Evolutionary conservation across 1,140 invertebrate species (phyloP).

Genomic region (Saxidomus purpurata): DNA sequence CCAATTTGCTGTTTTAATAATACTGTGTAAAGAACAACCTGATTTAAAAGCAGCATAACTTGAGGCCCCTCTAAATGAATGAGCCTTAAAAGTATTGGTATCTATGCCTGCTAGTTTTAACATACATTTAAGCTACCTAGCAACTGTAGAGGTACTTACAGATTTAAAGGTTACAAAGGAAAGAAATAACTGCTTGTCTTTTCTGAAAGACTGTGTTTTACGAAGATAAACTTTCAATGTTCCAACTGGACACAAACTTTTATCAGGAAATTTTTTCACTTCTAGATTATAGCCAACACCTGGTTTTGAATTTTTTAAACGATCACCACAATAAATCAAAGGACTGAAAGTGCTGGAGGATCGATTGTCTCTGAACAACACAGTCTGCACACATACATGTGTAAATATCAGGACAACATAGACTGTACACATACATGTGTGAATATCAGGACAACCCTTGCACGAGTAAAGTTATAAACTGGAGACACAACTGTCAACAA

Average conservation of each 20-base stretch:
- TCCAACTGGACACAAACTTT: background rate
- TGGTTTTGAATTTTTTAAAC: background rate
- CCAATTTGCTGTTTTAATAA: constrained; percentile 43
- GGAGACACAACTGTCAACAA: no score
- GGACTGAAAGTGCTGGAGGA: no score
- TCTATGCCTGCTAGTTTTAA: background rate
- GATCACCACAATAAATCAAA: background rate
- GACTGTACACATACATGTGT: no score
- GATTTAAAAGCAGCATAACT: background rate
- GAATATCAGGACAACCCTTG: no score
- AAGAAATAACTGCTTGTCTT: constrained; percentile 11
- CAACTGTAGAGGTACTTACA: constrained; percentile 10
- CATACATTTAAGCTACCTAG: constrained; percentile 36
- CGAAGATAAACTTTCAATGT: constrained; percentile 23
- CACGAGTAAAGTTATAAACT: no score
- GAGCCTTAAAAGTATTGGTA: constrained; percentile 18
- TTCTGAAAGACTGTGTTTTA: background rate
- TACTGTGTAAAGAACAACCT: background rate
- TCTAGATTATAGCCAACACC: background rate
- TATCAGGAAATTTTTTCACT: background rate
- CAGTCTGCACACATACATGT: no score
- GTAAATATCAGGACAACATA: no score
- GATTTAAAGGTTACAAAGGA: constrained; percentile 35
- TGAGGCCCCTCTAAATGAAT: constrained; percentile 27
- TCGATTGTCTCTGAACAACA: no score